These are phyloP conservation scores for Aphrocallistes beatrix DNA, from an alignment of 37 sponge, comb jelly and placozoan genomes.

Conservation along the genomic window DNA sequence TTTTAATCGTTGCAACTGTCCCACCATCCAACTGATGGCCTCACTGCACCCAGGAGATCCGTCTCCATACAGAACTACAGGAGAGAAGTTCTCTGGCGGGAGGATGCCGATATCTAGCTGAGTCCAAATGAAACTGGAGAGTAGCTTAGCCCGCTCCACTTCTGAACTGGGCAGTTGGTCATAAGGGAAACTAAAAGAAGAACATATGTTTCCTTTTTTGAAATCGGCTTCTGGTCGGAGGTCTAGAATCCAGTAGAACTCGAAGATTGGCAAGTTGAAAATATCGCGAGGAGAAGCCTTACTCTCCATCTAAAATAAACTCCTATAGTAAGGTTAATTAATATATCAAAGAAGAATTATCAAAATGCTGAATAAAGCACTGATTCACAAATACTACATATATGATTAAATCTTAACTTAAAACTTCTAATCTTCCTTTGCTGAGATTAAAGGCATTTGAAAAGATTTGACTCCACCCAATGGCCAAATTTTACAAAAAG, in stretches of 20 bases:
- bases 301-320: background rate
- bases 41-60: background rate
- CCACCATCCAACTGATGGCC: constrained; percentile 41
- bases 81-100: constrained; percentile 50
- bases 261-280: constrained; percentile 64
- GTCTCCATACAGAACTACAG: constrained; percentile 51
- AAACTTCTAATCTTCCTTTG: background rate
- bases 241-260: constrained; percentile 56
- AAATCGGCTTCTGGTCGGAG: constrained; percentile 23
- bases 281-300: constrained; percentile 30
- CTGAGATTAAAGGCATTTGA: background rate
- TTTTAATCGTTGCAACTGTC: constrained; percentile 23
- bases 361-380: no score
- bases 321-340: background rate
- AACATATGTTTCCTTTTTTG: constrained; percentile 33
- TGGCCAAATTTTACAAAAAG: background rate
- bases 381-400: no score
- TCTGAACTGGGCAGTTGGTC: constrained; percentile 20
- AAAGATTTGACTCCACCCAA: background rate
- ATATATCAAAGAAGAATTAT: no score
- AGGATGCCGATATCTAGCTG: constrained; percentile 25
- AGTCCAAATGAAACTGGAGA: constrained; percentile 24
- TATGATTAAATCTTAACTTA: no score
- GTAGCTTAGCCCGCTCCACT: constrained; percentile 25
- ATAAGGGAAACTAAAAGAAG: constrained; percentile 47